Evolutionary conservation across 37 sponge, comb jelly and placozoan species (phyloP).

Genomic region (Lycopodina hypogea): DNA sequence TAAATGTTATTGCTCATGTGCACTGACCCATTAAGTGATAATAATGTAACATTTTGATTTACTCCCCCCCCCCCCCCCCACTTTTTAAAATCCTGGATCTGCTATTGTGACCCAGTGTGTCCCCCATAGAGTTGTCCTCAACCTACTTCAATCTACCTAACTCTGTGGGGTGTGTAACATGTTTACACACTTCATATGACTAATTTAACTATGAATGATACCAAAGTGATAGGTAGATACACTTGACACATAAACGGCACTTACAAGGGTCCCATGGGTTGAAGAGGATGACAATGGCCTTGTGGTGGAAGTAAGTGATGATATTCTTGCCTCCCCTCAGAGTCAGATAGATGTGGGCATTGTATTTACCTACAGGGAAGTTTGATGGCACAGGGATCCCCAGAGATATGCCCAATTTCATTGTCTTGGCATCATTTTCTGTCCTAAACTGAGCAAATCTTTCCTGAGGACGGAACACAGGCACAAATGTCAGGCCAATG

Average conservation of each 20-base stretch:
- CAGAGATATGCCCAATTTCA: conserved; percentile 49
- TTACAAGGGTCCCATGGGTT: conserved; percentile 62
- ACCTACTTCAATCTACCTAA: not conserved
- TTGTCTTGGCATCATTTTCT: conserved; percentile 40
- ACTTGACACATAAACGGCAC: not conserved
- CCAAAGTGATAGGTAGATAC: not conserved
- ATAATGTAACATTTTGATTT: too few relatives aligned
- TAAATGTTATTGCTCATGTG: too few relatives aligned
- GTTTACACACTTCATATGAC: not conserved
- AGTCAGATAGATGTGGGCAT: conserved; percentile 49
- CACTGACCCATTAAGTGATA: too few relatives aligned
- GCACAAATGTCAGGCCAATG: conserved; percentile 61
- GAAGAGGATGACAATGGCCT: conserved; percentile 59
- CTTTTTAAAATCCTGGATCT: too few relatives aligned
- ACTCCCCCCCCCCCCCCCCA: too few relatives aligned
- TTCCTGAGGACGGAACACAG: conserved; percentile 52
- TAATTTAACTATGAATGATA: not conserved
- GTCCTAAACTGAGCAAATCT: conserved; percentile 71
- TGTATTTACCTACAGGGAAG: conserved; percentile 74
- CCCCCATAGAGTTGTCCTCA: not conserved
- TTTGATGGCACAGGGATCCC: conserved; percentile 63
- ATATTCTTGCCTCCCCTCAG: conserved; percentile 30
- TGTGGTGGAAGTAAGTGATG: conserved; percentile 50
- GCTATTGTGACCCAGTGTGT: too few relatives aligned
- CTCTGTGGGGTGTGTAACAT: not conserved